Evolutionary conservation across 2,888 invertebrate genomes (phyloP), one percentile per base, ranked within the genome.

Genomic region (Augochlorella aurata): DNA sequence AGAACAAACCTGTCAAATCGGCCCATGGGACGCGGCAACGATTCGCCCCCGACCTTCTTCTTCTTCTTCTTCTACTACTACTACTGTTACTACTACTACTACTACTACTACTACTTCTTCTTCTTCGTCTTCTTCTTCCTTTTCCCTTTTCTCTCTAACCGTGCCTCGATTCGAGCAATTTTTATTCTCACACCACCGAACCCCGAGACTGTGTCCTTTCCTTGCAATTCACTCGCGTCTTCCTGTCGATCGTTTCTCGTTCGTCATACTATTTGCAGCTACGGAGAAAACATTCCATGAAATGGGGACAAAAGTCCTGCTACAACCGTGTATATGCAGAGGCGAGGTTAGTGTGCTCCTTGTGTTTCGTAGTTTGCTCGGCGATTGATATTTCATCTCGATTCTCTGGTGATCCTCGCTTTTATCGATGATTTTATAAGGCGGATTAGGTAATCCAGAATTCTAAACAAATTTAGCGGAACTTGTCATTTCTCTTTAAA

Each of bases 1-100:
- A 81, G 87, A 82, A 81, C 79, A 76, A 80, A 85, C 77, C 83
- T 85, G 89, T 85, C 86, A 87, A 88, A 88, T 84, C 87, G 87
- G 82, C 86, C 89, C 85, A 81, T 72, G 84, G 89, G 89, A 89
- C 82, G 68, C 67, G 82, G 63, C 85, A 81, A 82, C 85, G 82
- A 83, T 84, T 89, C 87, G 79, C 88, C 24, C 12, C 18, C 24
- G 29, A 16, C 38, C 38, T 9, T 29, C 52, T n/a, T 5, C 16
- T 10, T 63, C 10, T 9, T 29, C 14, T 14, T 49, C 49, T 12
- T 1, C 24, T 16, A 14, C 16, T 2, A 29, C 29, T 29, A 29
- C 29, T 29, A 29, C 29, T 29, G 2, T 2, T 29, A 29, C 29
- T 29, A 29, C 2, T 29, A 29, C 29, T 2, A 29, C 29, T 2